Evolutionary conservation across 2,113 vertebrate genomes (phyloP).

Genomic region (Urocynchramus pylzowi): DNA sequence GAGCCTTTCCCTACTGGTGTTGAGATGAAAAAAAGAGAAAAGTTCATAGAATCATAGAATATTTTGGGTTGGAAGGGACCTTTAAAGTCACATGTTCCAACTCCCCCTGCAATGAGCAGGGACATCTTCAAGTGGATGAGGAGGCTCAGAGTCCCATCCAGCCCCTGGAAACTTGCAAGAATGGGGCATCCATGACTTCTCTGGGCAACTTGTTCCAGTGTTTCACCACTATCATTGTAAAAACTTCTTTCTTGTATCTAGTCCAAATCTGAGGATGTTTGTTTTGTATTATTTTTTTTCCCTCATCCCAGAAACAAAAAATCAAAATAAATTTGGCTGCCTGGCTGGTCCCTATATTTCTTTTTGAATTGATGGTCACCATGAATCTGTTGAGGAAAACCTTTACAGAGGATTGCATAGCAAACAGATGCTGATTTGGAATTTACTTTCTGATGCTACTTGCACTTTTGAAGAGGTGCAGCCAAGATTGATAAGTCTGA

Average conservation of each 20-base stretch:
- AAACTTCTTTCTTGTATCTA: not conserved
- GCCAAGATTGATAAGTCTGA: not conserved
- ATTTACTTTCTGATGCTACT: not conserved
- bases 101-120: not conserved
- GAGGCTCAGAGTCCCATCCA: not conserved
- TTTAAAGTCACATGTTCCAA: not conserved
- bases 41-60: not conserved
- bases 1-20: slow-evolving; percentile 11
- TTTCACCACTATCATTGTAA: not conserved
- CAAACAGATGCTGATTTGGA: not conserved
- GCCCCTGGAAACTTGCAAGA: not conserved
- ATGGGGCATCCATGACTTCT: not conserved
- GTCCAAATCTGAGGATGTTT: not conserved
- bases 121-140: accelerated
- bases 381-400: not conserved
- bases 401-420: not conserved
- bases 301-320: not conserved
- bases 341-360: not conserved
- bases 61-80: not conserved
- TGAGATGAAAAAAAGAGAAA: not conserved
- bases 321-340: not conserved
- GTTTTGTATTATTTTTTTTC: not conserved
- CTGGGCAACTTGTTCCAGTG: not conserved
- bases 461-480: not conserved
- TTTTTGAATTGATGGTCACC: not conserved